Evolutionary conservation across 2,797 vertebrate genomes (phyloP).

Genomic region (Pseudopleuronectes americanus): DNA sequence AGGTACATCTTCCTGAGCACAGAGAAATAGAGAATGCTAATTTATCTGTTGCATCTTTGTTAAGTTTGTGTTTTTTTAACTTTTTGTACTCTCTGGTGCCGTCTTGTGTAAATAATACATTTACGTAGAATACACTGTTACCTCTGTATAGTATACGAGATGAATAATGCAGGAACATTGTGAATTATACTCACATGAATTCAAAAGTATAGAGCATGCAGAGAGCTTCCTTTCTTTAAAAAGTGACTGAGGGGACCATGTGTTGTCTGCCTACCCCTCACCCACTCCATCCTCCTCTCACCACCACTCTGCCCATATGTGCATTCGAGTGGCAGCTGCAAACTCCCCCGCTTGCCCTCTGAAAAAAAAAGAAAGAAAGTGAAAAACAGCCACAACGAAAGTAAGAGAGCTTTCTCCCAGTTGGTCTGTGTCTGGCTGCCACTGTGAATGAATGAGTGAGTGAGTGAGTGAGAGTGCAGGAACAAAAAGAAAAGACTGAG

Average conservation of each 20-base stretch:
- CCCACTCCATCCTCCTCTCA: conserved; percentile 41
- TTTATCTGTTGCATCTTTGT: too few species aligned
- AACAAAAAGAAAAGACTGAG: conserved; percentile 11
- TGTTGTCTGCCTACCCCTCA: conserved; percentile 49
- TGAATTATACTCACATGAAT: not conserved
- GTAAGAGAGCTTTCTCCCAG: conserved; percentile 36
- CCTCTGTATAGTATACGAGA: too few species aligned
- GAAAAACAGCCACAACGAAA: conserved; percentile 56
- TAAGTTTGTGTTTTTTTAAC: too few species aligned
- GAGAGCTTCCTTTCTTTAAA: conserved; percentile 28
- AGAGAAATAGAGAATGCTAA: too few species aligned
- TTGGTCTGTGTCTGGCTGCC: conserved; percentile 19
- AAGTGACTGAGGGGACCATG: conserved; percentile 71
- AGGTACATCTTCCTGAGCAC: too few species aligned
- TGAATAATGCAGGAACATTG: not conserved
- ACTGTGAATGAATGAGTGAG: not conserved
- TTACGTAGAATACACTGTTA: too few species aligned
- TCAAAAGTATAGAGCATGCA: conserved; percentile 29
- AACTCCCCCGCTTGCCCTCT: conserved; percentile 64
- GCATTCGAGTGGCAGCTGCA: conserved; percentile 79
- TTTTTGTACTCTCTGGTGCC: too few species aligned
- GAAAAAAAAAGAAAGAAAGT: conserved; percentile 57
- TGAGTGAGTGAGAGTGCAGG: conserved; percentile 4
- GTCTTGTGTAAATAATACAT: too few species aligned
- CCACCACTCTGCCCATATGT: conserved; percentile 72